Evolutionary conservation across 1,140 invertebrate species (phyloP), one percentile per base, ranked within the genome.

Genomic region (Neocloeon triangulifer): DNA sequence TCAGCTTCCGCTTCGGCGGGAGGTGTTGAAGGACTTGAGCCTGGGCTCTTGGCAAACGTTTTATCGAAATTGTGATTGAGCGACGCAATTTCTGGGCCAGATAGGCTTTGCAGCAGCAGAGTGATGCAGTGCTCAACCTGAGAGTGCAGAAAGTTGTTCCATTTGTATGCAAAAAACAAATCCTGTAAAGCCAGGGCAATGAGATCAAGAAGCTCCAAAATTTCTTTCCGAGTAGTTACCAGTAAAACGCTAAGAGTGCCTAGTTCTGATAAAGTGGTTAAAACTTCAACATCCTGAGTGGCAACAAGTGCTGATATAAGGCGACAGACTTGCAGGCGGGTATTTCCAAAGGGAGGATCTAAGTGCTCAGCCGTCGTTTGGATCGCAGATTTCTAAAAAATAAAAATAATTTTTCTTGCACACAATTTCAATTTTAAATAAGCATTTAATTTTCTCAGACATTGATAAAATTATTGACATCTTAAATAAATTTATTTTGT

Each of bases 121-220:
- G 59, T 54, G 33, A 86, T 56, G 45, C 71, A 70, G 48, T 69
- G 63, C 51, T 73, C 69, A 29, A 84, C 73, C 59, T 82, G 73
- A 34, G 73, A 73, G 55, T 88, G 84, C 40, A 88, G 57, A 55
- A 88, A 86, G 59, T 84, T 89, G 58, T 89, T 88, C 66, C 76
- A 73, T 19, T 64, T 60, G 59, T 74, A 82, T 46, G 65, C 61
- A 52, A 85, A 80, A 62, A 80, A 77, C 52, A 86, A 57, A 57
- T 85, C 73, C 61, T 85, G 50, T 28, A 74, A 55, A 42, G n/a
- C n/a, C n/a, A n/a, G n/a, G n/a, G n/a, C n/a, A n/a, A n/a, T n/a
- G n/a, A n/a, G n/a, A n/a, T n/a, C n/a, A n/a, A n/a, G n/a, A n/a
- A n/a, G n/a, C n/a, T n/a, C 25, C 25, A 7, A 6, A 14, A 17